Base-by-base conservation (phyloP, 2,888 invertebrate species). In the Apodemia zela region DNA sequence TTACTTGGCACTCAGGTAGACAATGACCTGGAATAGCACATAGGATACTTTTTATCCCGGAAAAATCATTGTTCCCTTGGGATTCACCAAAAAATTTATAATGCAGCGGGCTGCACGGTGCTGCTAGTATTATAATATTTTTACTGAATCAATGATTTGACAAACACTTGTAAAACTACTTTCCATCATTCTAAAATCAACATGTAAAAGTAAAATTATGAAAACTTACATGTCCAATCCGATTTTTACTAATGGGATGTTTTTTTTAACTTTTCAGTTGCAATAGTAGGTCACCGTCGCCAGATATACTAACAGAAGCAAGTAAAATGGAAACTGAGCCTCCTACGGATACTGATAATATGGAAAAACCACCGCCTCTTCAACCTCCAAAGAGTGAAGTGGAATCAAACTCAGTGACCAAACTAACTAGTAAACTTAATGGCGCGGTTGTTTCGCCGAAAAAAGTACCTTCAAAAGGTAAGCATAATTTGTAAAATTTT, bases 311-410 rank as follows among this genome's bases (percentile, higher is more conserved):
- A 3, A 68, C 72, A 0, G 78, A 80, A 38, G 66, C 74, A 2
- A 89, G 86, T 87, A 77, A 78, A n/a, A 89, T 90, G 89, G 89
- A 90, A 21, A 87, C 84, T 0, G 89, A 89, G 13, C 51, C 18
- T 13, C 25, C 15, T 60, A 68, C 78, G 0, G 77, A 79, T 17
- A 68, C 80, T 33, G 78, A 79, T 15, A 81, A 80, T 57, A 42
- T 73, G 13, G 81, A 82, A 7, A 81, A 77, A 59, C 63, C 62
- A n/a, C 64, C 69, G 17, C 63, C 70, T 8, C 58, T 66, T 7
- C 66, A 67, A 13, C 21, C 69, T 18, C 17, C 64, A 5, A 64
- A 68, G 42, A 70, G 65, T 35, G 73, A 71, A 11, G 49, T 58
- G 59, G 74, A 73, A 18, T 66, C 69, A 63, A 75, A 51, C 61